These are phyloP conservation scores for Euproctis similis DNA, from an alignment of 2,888 invertebrate species.

Conservation along the genomic window DNA sequence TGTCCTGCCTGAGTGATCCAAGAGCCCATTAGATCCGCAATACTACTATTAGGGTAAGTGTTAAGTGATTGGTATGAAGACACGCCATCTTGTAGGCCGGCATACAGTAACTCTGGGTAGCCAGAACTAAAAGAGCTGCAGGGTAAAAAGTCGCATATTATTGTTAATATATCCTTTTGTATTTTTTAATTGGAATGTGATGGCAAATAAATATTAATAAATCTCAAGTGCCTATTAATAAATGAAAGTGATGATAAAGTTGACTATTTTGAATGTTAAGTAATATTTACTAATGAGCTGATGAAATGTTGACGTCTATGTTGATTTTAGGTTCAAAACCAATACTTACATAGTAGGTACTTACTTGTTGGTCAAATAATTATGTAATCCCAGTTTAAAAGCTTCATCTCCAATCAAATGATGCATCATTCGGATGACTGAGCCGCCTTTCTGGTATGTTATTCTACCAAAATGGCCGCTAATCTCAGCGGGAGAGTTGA, in stretches of 20 bases:
- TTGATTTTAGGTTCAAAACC: too few relatives aligned
- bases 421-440: slow-evolving; percentile 66
- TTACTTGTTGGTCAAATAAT: slow-evolving; percentile 68
- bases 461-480: slow-evolving; percentile 79
- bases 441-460: slow-evolving; percentile 80
- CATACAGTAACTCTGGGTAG: slow-evolving; percentile 65
- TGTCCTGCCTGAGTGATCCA: slow-evolving; percentile 61
- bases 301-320: too few relatives aligned
- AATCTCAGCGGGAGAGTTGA: slow-evolving; percentile 78
- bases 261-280: too few relatives aligned
- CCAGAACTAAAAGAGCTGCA: slow-evolving; percentile 56
- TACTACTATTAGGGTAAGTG: slow-evolving; percentile 33
- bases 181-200: too few relatives aligned
- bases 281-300: too few relatives aligned
- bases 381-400: slow-evolving; percentile 36
- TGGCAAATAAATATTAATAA: too few relatives aligned
- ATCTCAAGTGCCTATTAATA: too few relatives aligned
- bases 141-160: too few relatives aligned
- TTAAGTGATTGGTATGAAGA: slow-evolving; percentile 31
- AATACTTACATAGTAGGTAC: slow-evolving; percentile 15
- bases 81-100: slow-evolving; percentile 52
- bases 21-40: slow-evolving; percentile 48
- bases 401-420: slow-evolving; percentile 56
- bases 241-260: too few relatives aligned
- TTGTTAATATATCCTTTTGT: too few relatives aligned